Percentiles rank a stretch among this genome's conserved stretches.
These are phyloP conservation scores for Leptinotarsa juncta DNA, from an alignment of 2,888 invertebrate genomes.

Conservation along the genomic window DNA sequence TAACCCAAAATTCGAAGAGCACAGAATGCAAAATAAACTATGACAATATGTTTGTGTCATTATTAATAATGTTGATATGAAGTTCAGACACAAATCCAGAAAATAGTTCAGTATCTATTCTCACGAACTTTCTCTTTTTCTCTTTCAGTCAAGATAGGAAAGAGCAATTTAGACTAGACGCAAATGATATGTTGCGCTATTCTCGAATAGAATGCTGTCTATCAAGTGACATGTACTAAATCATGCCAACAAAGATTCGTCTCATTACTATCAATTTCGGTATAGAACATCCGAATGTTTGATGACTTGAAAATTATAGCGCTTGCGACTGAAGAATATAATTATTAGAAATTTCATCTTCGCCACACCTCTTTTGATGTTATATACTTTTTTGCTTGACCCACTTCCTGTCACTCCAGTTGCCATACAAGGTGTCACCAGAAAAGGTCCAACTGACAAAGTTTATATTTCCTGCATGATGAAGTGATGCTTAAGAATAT, in stretches of 20 bases:
- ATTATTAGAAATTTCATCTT: slow-evolving; percentile 40
- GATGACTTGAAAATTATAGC: slow-evolving; percentile 39
- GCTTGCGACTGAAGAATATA: slow-evolving; percentile 29
- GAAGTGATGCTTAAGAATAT: too few relatives aligned
- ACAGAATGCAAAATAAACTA: too few relatives aligned
- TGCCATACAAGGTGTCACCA: slow-evolving; percentile 2
- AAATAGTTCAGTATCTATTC: too few relatives aligned
- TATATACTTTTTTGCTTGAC: slow-evolving; percentile 16
- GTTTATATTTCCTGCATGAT: too few relatives aligned
- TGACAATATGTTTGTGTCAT: too few relatives aligned
- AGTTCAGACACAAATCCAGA: too few relatives aligned
- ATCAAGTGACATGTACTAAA: slow-evolving; percentile 1
- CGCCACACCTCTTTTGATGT: slow-evolving; percentile 35
- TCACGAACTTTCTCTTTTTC: neutral
- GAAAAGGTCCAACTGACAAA: neutral
- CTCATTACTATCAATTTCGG: slow-evolving; percentile 14
- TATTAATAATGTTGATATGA: too few relatives aligned
- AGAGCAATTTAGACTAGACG: neutral
- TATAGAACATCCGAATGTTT: slow-evolving; percentile 30
- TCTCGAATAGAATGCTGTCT: neutral
- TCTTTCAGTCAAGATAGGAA: neutral
- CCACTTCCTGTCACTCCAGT: slow-evolving; percentile 19
- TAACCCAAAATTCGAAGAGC: too few relatives aligned
- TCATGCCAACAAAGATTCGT: slow-evolving; percentile 1
- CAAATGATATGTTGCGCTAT: neutral